Conservation (phyloP, 2,797 vertebrate genomes). For the Amazonetta brasiliensis region DNA sequence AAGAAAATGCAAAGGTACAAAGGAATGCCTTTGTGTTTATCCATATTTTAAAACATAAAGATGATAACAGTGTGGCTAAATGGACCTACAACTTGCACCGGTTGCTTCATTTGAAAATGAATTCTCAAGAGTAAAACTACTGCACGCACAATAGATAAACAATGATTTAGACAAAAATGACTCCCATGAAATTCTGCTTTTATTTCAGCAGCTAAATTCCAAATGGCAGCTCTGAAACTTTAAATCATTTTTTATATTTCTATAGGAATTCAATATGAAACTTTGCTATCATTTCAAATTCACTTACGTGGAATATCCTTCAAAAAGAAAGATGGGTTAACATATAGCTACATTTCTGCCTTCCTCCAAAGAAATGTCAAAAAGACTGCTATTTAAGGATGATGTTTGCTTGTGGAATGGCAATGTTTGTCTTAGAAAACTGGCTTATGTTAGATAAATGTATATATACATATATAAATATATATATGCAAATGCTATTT, state of each 20-base stretch:
- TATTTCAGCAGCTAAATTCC: not conserved
- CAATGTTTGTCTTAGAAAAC: not conserved
- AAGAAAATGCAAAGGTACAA: too few relatives aligned
- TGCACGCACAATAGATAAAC: not conserved
- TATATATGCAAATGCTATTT: not conserved
- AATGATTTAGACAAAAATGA: not conserved
- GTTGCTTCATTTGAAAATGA: not conserved
- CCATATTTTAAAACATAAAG: not conserved
- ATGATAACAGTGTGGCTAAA: not conserved
- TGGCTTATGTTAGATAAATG: not conserved
- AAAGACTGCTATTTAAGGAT: not conserved
- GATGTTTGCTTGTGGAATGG: not conserved
- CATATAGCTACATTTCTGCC: not conserved
- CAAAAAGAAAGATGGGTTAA: not conserved
- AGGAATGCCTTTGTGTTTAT: not conserved
- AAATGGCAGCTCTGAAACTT: not conserved
- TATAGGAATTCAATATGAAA: not conserved
- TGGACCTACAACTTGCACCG: not conserved
- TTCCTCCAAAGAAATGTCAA: not conserved
- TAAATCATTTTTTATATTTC: not conserved
- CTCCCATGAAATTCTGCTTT: not conserved
- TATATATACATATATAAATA: not conserved
- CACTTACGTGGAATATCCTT: not conserved
- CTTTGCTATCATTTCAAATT: not conserved
- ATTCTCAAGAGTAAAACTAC: conserved; percentile 11